These are phyloP conservation scores for Platycheirus albimanus DNA, from an alignment of 2,888 invertebrate species.

Conservation along the genomic window DNA sequence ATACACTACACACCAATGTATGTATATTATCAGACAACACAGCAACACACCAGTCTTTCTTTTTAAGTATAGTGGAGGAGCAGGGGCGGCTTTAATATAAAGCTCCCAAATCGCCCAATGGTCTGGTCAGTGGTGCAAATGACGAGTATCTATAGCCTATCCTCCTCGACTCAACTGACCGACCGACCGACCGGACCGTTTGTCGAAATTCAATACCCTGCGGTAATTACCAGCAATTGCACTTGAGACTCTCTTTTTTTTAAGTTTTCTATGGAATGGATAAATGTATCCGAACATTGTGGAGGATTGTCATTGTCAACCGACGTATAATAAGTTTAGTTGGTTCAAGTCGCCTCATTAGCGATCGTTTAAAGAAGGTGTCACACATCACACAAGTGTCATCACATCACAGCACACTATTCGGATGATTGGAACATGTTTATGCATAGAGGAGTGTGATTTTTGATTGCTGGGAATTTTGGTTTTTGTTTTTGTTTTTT, in stretches of 20 bases:
- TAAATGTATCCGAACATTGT: no score
- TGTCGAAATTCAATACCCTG: conserved; percentile 70
- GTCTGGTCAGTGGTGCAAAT: conserved; percentile 41
- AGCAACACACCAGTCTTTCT: conserved; percentile 3
- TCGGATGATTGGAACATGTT: conserved; percentile 41
- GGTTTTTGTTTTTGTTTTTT: no score
- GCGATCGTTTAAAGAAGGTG: conserved; percentile 66
- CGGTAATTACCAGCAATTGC: conserved; percentile 72
- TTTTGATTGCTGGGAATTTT: conserved; percentile 24
- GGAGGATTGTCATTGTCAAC: conserved; percentile 26
- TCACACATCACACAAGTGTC: conserved; percentile 65
- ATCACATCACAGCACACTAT: conserved; percentile 48
- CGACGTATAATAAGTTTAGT: background rate
- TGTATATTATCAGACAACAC: conserved; percentile 8
- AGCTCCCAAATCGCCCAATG: conserved; percentile 57
- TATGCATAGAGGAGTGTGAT: conserved; percentile 2
- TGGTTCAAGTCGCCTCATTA: conserved; percentile 54
- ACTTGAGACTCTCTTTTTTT: conserved; percentile 60
- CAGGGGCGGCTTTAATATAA: conserved; percentile 1
- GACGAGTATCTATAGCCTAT: conserved; percentile 38
- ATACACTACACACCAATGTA: conserved; percentile 4
- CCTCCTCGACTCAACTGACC: no score
- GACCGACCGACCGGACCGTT: no score
- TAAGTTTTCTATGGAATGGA: conserved; percentile 36
- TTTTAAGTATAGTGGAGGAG: background rate